Evolutionary conservation across 1,140 invertebrate genomes (phyloP).

Genomic region (Zaprionus africanus): DNA sequence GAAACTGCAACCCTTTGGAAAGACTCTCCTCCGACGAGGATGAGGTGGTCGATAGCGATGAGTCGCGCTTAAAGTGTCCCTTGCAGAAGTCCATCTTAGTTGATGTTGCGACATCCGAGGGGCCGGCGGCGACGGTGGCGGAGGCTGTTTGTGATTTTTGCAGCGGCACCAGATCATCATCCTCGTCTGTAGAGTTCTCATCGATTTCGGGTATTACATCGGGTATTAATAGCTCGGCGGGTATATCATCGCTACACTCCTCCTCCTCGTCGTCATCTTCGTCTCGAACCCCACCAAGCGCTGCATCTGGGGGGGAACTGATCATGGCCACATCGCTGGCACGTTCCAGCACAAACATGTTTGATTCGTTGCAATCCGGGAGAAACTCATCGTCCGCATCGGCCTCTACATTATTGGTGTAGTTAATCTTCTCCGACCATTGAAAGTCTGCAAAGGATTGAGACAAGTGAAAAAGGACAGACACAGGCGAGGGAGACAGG

Average conservation of each 20-base stretch:
- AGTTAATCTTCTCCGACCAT: conserved; percentile 69
- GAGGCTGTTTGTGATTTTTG: no score
- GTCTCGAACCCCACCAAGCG: conserved; percentile 8
- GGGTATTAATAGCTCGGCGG: conserved; percentile 77
- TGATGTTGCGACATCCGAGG: not conserved
- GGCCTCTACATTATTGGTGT: conserved; percentile 57
- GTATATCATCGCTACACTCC: conserved; percentile 80
- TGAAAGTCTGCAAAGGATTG: conserved; percentile 54
- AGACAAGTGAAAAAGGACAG: no score
- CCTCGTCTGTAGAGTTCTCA: conserved; percentile 80
- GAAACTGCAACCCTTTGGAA: conserved; percentile 79
- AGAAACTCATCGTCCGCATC: conserved; percentile 81
- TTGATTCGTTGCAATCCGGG: conserved; percentile 80
- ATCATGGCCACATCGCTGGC: conserved; percentile 77
- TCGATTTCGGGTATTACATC: conserved; percentile 82
- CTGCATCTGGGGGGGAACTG: conserved; percentile 67
- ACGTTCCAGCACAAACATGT: conserved; percentile 74
- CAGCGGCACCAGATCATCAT: conserved; percentile 69
- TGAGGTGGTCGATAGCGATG: conserved; percentile 77
- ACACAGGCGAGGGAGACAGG: no score
- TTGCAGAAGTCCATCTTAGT: conserved; percentile 72
- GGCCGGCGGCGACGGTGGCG: no score
- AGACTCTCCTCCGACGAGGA: conserved; percentile 82
- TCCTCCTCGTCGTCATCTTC: conserved; percentile 68
- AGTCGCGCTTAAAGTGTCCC: conserved; percentile 79